A percentile compares a stretch with the other conserved stretches of the same genome.
These are phyloP conservation scores for Melanotaenia duboulayi DNA, from an alignment of 2,113 vertebrate genomes.

Conservation along the genomic window DNA sequence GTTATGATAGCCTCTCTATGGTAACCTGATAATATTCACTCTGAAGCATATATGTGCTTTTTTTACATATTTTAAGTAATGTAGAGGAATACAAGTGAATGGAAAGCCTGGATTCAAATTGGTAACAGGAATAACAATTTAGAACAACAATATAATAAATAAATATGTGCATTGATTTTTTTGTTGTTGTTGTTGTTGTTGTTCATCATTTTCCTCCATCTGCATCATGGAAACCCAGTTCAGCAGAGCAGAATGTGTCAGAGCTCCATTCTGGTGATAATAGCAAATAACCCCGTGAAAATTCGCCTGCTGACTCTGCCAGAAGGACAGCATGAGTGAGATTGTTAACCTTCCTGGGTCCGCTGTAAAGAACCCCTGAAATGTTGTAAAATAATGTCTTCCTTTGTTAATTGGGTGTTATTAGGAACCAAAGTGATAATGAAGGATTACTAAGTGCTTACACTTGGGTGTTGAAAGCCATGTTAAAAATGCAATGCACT, in stretches of 20 bases:
- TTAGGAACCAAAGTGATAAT: constrained; percentile 63
- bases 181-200: neutral
- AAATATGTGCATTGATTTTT: neutral
- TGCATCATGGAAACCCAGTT: constrained; percentile 6
- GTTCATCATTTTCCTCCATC: constrained; percentile 3
- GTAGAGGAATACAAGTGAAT: neutral
- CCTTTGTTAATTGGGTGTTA: constrained; percentile 59
- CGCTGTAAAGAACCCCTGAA: constrained; percentile 46
- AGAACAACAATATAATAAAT: neutral
- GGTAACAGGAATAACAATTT: neutral
- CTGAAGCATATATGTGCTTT: neutral
- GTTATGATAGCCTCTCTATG: too few species aligned
- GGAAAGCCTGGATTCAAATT: constrained; percentile 4
- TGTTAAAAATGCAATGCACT: constrained; percentile 51
- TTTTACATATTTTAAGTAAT: too few species aligned
- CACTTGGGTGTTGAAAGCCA: constrained; percentile 50
- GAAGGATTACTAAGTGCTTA: constrained; percentile 57
- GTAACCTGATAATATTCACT: constrained; percentile 13
- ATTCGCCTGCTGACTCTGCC: constrained; percentile 21
- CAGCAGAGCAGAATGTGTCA: neutral
- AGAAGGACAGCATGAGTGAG: constrained; percentile 44
- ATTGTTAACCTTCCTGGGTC: constrained; percentile 30
- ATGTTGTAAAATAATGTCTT: constrained; percentile 50
- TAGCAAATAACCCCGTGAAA: constrained; percentile 10
- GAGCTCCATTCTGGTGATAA: constrained; percentile 24